These are phyloP conservation scores for Amia ocellicauda DNA, from an alignment of 2,113 vertebrate species.

Conservation along the genomic window DNA sequence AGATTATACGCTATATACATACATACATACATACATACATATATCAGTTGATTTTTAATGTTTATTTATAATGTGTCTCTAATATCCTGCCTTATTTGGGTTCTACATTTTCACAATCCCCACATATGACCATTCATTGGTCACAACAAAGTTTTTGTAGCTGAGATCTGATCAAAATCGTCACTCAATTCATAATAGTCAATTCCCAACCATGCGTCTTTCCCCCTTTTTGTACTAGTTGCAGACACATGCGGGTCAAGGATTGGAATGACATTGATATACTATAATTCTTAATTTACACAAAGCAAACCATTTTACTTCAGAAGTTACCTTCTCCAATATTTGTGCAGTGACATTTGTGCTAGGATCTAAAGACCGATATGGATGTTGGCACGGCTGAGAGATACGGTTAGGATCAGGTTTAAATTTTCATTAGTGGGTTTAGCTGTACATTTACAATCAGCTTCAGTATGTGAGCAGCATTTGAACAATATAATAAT, in stretches of 20 bases:
- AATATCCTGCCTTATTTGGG: too few relatives aligned
- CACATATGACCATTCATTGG: too few relatives aligned
- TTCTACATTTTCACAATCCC: too few relatives aligned
- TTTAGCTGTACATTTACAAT: conserved; percentile 63
- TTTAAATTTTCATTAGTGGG: conserved; percentile 50
- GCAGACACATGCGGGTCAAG: neutral
- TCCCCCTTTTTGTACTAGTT: neutral
- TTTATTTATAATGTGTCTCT: too few relatives aligned
- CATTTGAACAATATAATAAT: conserved; percentile 77
- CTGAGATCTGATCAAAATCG: too few relatives aligned
- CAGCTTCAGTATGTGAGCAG: conserved; percentile 55
- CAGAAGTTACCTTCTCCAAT: neutral
- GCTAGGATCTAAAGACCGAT: neutral
- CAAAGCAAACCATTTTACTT: conserved; percentile 6
- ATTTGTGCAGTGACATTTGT: conserved; percentile 1
- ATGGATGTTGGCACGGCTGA: neutral
- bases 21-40: too few relatives aligned
- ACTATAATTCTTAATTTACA: conserved; percentile 2
- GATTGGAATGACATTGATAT: conserved; percentile 1
- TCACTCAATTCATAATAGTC: neutral
- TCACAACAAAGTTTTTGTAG: too few relatives aligned
- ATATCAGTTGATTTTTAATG: too few relatives aligned
- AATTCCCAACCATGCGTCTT: neutral
- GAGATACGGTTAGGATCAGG: conserved; percentile 18
- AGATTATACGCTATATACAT: too few relatives aligned